Conservation (phyloP, 2,113 vertebrate genomes). For the Leptocoma aspasia region DNA sequence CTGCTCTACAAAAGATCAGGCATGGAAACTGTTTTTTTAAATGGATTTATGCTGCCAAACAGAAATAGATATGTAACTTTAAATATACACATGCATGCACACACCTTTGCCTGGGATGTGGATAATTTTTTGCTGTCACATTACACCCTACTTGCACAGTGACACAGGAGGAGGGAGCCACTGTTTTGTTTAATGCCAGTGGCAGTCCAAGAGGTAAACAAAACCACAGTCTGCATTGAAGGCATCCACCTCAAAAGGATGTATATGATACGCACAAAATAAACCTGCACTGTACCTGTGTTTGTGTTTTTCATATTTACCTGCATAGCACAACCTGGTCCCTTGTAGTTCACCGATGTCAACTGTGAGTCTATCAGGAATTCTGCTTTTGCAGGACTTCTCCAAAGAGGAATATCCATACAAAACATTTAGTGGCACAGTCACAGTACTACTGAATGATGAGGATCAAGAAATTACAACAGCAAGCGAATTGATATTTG, state of each 20-base stretch:
- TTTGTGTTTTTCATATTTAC: neutral
- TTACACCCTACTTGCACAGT: neutral
- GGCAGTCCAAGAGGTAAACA: neutral
- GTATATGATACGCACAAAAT: fast-evolving
- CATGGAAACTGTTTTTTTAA: neutral
- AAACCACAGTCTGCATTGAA: neutral
- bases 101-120: fast-evolving
- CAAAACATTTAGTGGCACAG: neutral
- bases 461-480: neutral
- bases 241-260: neutral
- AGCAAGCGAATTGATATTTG: neutral
- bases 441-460: neutral
- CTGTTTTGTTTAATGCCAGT: fast-evolving
- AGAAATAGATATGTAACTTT: neutral
- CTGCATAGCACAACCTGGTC: neutral
- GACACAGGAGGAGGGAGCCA: neutral
- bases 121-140: neutral
- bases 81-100: neutral
- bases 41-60: neutral
- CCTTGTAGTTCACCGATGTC: neutral
- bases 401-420: neutral
- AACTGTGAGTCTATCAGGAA: neutral
- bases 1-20: neutral
- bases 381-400: neutral
- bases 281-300: neutral